Conservation (phyloP, 2,888 invertebrate species). For the Drosophila falleni region DNA sequence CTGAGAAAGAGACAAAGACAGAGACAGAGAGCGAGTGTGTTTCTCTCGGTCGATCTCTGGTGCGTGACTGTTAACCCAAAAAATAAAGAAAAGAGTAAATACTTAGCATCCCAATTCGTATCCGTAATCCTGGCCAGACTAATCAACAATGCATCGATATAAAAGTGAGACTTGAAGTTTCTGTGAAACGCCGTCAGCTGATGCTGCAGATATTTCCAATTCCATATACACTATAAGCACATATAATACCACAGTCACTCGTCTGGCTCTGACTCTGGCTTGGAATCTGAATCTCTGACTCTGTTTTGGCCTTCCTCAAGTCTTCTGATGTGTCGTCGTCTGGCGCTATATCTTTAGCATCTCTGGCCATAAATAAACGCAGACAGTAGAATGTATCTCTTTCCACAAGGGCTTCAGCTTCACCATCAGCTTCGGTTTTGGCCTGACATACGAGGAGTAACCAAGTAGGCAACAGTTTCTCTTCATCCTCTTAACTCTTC, state of each 20-base stretch:
- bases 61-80: constrained; percentile 71
- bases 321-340: constrained; percentile 61
- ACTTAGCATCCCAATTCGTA: constrained; percentile 47
- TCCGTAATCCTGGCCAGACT: constrained; percentile 42
- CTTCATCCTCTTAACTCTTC: not conserved
- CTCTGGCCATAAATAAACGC: constrained; percentile 82
- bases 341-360: constrained; percentile 84
- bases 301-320: constrained; percentile 11
- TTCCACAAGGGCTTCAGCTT: constrained; percentile 46
- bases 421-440: constrained; percentile 21
- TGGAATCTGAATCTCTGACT: constrained; percentile 17
- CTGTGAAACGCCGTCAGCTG: constrained; percentile 61
- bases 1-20: constrained; percentile 8
- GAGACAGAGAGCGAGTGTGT: not conserved
- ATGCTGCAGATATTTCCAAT: constrained; percentile 51
- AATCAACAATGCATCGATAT: constrained; percentile 76
- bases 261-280: constrained; percentile 31
- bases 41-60: not conserved
- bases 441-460: constrained; percentile 71
- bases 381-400: constrained; percentile 77
- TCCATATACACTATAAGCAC: constrained; percentile 18
- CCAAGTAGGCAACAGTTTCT: constrained; percentile 58
- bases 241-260: constrained; percentile 17
- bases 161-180: constrained; percentile 42
- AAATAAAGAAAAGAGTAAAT: constrained; percentile 3